These are phyloP conservation scores for Heliothis virescens DNA, from an alignment of 1,140 invertebrate genomes.

Conservation along the genomic window DNA sequence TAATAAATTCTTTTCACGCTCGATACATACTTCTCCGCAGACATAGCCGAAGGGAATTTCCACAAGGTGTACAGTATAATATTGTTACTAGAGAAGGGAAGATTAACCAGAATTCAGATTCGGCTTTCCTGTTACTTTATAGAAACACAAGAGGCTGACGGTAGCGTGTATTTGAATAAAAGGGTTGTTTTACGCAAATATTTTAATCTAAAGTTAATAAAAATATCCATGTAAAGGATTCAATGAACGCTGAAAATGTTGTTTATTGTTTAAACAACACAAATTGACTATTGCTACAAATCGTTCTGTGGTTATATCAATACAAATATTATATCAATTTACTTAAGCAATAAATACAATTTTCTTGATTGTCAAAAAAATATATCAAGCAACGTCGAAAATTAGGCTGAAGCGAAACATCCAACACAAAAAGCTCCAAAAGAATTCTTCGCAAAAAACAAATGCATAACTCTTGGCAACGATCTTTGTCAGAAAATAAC, in stretches of 20 bases:
- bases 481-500: slow-evolving; percentile 41
- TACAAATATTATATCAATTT: neutral
- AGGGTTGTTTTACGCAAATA: neutral
- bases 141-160: neutral
- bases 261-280: neutral
- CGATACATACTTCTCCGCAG: slow-evolving; percentile 31
- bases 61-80: slow-evolving; percentile 35
- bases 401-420: neutral
- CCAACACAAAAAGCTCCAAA: neutral
- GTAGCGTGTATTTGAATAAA: slow-evolving; percentile 3
- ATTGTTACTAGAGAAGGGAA: slow-evolving; percentile 23
- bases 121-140: slow-evolving; percentile 6
- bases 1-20: slow-evolving; percentile 41
- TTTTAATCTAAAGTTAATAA: slow-evolving; percentile 10
- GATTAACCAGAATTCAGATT: slow-evolving; percentile 25
- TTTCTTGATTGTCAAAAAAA: neutral
- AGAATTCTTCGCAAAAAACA: slow-evolving; percentile 39
- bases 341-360: neutral
- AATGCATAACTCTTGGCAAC: slow-evolving; percentile 45
- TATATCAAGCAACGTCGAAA: neutral
- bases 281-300: too few species aligned
- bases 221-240: neutral
- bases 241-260: neutral
- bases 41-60: slow-evolving; percentile 26
- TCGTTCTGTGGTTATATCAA: too few species aligned